Evolutionary conservation across 1,140 invertebrate genomes (phyloP), one percentile per base, ranked within the genome.

Genomic region (Phymorhynchus buccinoides): DNA sequence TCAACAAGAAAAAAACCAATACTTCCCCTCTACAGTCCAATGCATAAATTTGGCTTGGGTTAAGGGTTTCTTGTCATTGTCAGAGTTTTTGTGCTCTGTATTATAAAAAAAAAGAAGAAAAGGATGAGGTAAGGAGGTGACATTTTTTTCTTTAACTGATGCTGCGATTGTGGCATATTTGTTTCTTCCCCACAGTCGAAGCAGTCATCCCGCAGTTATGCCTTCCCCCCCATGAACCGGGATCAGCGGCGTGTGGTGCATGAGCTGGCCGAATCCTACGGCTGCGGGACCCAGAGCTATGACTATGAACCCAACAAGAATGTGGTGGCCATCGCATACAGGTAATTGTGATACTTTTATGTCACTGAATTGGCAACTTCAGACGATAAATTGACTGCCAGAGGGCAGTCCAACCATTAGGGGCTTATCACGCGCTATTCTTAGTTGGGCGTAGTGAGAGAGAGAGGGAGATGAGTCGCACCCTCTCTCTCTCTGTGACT

Each of bases 301-400:
- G 98, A 99, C 94, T 95, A 96, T 42, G 98, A 99, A 92, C 98
- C 98, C 0, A 98, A 98, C 91, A 95, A 97, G 85, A 99, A 98
- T 94, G 96, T 99, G 18, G 97, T 99, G 39, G 97, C 96, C 9
- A 99, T 97, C 35, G 98, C 98, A 48, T 95, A 95, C 73, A 97
- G 95, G 94, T 94, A 88, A 90, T 27, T 32, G n/a, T 85, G 7
- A 27, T 56, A 18, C 41, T 41, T 30, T 12, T 3, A 9, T 77
- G 42, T 39, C 35, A 27, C 16, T 52, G 32, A 48, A 71, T 30
- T 18, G 32, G 4, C 12, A 3, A 18, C 22, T 12, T n/a, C 1
- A 41, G 39, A n/a, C n/a, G n/a, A n/a, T n/a, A n/a, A n/a, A n/a
- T n/a, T n/a, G n/a, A n/a, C n/a, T n/a, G n/a, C n/a, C n/a, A n/a